Evolutionary conservation across 2,113 vertebrate species (phyloP), one percentile per base, ranked within the genome.

Genomic region (Origma solitaria): DNA sequence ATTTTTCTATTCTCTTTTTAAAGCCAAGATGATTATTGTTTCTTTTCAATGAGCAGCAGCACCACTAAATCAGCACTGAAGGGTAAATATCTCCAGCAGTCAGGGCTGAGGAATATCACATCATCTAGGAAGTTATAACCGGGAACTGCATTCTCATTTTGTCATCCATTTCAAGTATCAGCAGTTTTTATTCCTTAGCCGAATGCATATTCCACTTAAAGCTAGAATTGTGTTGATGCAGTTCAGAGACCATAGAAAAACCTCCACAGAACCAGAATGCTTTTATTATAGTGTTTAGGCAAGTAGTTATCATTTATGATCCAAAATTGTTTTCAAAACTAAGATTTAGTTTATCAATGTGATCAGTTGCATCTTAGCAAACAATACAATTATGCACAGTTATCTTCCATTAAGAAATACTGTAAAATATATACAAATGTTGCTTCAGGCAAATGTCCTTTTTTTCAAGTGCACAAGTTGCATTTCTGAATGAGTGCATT

Each of bases 371-470:
- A 86, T 87, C 54, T 96, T 72, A 96, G 93, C 96, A 97, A 92
- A 97, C 70, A 95, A 75, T 71, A 93, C 61, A 88, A n/a, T 56
- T 95, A 86, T 76, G 88, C 78, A 94, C 65, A 95, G 61, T 68
- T 92, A 82, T 91, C 68, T 94, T 94, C 73, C 73, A 76, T 92
- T 73, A 96, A 94, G 95, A 97, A 97, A 96, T 96, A 95, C 45
- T 92, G 82, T 77, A 97, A 90, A 97, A 94, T 97, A 97, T 95
- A 80, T 92, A 97, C 83, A 97, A 91, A 50, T 44, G 45, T 51
- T 85, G 68, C 81, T 95, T 95, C 81, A 97, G 77, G 80, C 82
- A 95, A 86, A 69, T 70, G 88, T 93, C 93, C 77, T 70, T 86
- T 89, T n/a, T 79, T 73, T 28, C 76, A 93, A 91, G 64, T 66